A percentile compares a stretch with the other conserved stretches of the same genome.
phyloP scores from a whole-genome alignment of 1,140 invertebrate genomes.

The Pseudomyrmex concolor region DNA sequence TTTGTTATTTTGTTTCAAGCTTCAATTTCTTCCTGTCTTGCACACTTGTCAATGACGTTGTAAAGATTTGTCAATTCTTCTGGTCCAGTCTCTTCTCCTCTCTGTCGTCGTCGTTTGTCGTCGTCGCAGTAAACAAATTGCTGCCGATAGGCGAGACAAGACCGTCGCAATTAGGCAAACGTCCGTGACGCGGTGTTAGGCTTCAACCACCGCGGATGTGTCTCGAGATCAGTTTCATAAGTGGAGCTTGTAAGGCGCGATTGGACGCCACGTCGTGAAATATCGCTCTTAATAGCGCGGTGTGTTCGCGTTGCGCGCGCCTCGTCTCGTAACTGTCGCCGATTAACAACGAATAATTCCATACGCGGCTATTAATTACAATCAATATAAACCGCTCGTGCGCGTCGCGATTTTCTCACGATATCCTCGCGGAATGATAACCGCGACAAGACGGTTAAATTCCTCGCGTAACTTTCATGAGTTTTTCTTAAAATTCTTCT shows the following conservation, averaged over 20 bases:
- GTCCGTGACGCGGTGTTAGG: constrained; percentile 9
- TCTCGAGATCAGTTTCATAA: constrained; percentile 42
- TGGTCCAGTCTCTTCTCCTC: background rate
- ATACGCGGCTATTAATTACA: constrained; percentile 45
- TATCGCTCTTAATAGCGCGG: constrained; percentile 44
- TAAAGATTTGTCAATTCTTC: constrained; percentile 13
- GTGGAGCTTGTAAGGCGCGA: constrained; percentile 47
- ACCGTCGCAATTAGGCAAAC: constrained; percentile 49
- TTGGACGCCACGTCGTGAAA: constrained; percentile 43
- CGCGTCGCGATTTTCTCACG: constrained; percentile 41
- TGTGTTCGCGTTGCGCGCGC: constrained; percentile 3
- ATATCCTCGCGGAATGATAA: constrained; percentile 33
- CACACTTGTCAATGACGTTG: background rate
- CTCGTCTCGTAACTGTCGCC: constrained; percentile 15
- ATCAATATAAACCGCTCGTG: constrained; percentile 26
- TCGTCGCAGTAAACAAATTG: constrained; percentile 29
- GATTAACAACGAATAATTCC: constrained; percentile 53
- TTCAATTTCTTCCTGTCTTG: background rate
- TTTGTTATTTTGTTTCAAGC: background rate
- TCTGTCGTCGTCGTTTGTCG: background rate
- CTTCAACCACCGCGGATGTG: constrained; percentile 22
- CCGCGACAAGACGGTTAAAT: constrained; percentile 11
- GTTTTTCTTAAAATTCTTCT: background rate
- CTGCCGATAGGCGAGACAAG: constrained; percentile 24
- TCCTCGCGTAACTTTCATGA: constrained; percentile 27